These are phyloP conservation scores for Acrocyrtus sp. DNA, from an alignment of 2,888 invertebrate genomes.

Conservation along the genomic window DNA sequence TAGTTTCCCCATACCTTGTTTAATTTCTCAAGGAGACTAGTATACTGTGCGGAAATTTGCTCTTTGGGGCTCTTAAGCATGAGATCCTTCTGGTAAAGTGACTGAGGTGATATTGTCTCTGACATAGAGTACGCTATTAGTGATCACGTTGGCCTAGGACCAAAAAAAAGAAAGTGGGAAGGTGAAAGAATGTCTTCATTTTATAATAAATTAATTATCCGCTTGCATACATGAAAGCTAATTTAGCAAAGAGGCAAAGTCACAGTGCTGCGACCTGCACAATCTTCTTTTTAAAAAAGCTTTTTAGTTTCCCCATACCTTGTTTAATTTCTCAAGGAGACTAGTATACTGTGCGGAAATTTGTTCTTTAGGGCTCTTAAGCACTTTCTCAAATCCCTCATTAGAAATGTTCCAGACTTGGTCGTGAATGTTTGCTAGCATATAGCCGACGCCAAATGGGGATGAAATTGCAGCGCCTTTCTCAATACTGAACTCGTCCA, in stretches of 20 bases:
- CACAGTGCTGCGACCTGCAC: neutral
- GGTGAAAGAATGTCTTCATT: neutral
- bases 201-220: no score
- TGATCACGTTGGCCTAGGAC: conserved; percentile 42
- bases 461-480: conserved; percentile 55
- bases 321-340: conserved; percentile 40
- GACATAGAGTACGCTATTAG: conserved; percentile 47
- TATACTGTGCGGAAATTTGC: conserved; percentile 46
- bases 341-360: conserved; percentile 46
- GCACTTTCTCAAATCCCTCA: conserved; percentile 42
- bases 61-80: conserved; percentile 27
- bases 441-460: conserved; percentile 56
- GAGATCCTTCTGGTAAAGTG: conserved; percentile 55
- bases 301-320: conserved; percentile 21
- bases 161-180: no score
- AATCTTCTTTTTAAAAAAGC: neutral
- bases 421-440: conserved; percentile 54
- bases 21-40: conserved; percentile 35
- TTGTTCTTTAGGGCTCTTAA: conserved; percentile 21
- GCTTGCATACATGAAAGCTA: neutral
- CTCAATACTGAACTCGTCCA: conserved; percentile 54
- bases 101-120: conserved; percentile 40
- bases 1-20: conserved; percentile 31
- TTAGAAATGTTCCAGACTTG: conserved; percentile 55
- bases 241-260: neutral